Conservation (phyloP, 2,797 vertebrate genomes). For the Pseudochromis fuscus region DNA sequence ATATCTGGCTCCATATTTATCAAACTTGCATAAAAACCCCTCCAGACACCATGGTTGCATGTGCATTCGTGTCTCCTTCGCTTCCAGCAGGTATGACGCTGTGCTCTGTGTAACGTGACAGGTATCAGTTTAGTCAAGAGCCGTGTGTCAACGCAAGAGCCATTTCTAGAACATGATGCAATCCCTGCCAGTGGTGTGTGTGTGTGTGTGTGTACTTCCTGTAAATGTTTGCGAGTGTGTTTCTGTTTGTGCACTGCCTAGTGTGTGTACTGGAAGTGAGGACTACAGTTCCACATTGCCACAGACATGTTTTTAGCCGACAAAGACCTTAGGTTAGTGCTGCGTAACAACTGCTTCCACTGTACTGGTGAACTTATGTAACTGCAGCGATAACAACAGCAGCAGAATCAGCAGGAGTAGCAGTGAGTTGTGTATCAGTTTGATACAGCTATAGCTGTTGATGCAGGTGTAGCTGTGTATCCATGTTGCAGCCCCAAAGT, state of each 20-base stretch:
- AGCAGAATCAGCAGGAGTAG: neutral
- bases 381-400: neutral
- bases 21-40: too few relatives aligned
- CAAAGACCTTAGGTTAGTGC: neutral
- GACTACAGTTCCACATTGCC: constrained; percentile 8
- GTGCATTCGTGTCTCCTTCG: constrained; percentile 40
- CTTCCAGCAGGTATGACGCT: constrained; percentile 44
- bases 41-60: constrained; percentile 27
- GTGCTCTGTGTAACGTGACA: constrained; percentile 49
- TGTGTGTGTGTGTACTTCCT: constrained; percentile 22
- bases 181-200: constrained; percentile 23
- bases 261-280: constrained; percentile 10
- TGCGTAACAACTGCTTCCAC: too few relatives aligned
- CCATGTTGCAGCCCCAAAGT: neutral
- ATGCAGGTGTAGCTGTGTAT: neutral
- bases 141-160: constrained; percentile 59
- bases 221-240: constrained; percentile 39
- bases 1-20: neutral
- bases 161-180: constrained; percentile 73
- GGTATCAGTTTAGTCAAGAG: constrained; percentile 55
- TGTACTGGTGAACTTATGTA: too few relatives aligned
- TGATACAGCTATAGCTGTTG: neutral
- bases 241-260: constrained; percentile 28
- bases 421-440: neutral
- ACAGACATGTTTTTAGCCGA: constrained; percentile 14